Conservation (phyloP, 37 sponge, comb jelly and placozoan species). For the Beroe ovata region DNA sequence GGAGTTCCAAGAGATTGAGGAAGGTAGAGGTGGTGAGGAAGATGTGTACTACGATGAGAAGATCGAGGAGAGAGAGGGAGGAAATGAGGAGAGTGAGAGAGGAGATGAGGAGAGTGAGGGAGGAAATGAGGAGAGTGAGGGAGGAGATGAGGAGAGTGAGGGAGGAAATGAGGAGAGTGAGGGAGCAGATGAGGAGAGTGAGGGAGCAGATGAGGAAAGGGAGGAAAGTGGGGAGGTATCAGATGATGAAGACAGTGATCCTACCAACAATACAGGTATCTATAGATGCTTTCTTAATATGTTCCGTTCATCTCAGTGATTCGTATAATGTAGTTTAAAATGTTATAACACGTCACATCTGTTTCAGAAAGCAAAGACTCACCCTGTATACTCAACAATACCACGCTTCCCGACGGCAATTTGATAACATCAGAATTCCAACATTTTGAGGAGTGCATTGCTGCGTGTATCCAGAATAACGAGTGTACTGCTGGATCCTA, state of each 20-base stretch:
- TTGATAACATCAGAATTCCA: background rate
- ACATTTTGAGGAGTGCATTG: background rate
- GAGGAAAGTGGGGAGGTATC: background rate
- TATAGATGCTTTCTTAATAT: too few relatives aligned
- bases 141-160: background rate
- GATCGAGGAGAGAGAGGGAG: background rate
- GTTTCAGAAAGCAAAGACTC: too few relatives aligned
- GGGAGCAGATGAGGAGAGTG: background rate
- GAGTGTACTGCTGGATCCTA: background rate
- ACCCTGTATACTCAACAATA: background rate
- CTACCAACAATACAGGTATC: too few relatives aligned
- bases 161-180: background rate
- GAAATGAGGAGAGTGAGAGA: background rate
- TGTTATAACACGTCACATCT: too few relatives aligned
- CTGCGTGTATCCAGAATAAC: background rate
- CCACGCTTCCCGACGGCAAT: background rate
- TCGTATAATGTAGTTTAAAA: too few relatives aligned
- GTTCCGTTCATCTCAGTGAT: too few relatives aligned
- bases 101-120: background rate
- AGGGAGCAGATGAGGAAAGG: background rate
- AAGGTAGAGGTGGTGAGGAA: background rate
- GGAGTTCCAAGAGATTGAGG: background rate
- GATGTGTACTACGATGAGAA: background rate
- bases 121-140: background rate
- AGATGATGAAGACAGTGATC: background rate